phyloP scores from a whole-genome alignment of 2,888 invertebrate species.

The Dolichopus griseipennis region DNA sequence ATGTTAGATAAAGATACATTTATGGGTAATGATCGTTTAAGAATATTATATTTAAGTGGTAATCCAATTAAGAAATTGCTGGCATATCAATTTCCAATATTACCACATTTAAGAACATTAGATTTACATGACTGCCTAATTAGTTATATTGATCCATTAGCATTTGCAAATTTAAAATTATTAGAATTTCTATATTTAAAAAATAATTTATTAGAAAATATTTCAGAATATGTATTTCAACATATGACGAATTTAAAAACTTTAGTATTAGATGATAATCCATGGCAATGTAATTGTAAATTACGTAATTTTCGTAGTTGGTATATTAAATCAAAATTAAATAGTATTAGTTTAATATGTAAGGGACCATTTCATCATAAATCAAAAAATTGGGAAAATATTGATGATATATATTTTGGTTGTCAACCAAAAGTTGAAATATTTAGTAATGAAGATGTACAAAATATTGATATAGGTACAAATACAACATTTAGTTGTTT shows the following conservation, averaged over 20 bases:
- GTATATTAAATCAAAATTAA: slow-evolving; percentile 70
- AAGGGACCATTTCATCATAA: slow-evolving; percentile 60
- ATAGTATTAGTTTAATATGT: slow-evolving; percentile 65
- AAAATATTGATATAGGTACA: slow-evolving; percentile 65
- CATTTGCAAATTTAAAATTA: slow-evolving; percentile 65
- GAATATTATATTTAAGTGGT: slow-evolving; percentile 68
- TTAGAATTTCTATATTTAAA: slow-evolving; percentile 71
- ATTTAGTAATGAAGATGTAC: slow-evolving; percentile 49
- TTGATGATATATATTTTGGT: slow-evolving; percentile 67
- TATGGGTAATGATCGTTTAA: slow-evolving; percentile 71
- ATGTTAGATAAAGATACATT: slow-evolving; percentile 71
- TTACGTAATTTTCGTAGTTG: slow-evolving; percentile 74
- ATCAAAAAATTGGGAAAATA: slow-evolving; percentile 67
- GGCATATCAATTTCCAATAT: slow-evolving; percentile 69
- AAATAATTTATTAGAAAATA: slow-evolving; percentile 65
- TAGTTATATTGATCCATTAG: slow-evolving; percentile 62
- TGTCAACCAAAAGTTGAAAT: slow-evolving; percentile 68
- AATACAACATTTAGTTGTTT: slow-evolving; percentile 75
- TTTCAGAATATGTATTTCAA: slow-evolving; percentile 58
- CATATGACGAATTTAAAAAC: slow-evolving; percentile 71
- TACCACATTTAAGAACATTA: slow-evolving; percentile 71
- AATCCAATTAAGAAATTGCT: slow-evolving; percentile 68
- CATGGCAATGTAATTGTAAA: slow-evolving; percentile 85
- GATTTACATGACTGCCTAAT: slow-evolving; percentile 74
- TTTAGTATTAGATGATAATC: slow-evolving; percentile 72